phyloP scores from a whole-genome alignment of 1,140 invertebrate species.

The Spodoptera frugiperda region DNA sequence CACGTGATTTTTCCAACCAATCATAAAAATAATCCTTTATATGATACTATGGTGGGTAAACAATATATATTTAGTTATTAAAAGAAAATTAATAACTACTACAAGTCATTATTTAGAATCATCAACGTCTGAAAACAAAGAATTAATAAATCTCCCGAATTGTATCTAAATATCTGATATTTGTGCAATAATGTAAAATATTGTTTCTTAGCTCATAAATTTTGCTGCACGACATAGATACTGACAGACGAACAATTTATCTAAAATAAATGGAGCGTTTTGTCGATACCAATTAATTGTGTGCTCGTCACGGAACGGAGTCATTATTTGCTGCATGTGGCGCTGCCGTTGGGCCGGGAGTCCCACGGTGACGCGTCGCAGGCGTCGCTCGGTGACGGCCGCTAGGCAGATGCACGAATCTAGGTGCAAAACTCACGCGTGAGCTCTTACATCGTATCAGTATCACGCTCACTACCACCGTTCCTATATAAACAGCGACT shows the following conservation, averaged over 20 bases:
- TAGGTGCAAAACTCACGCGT: constrained; percentile 69
- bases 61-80: no score
- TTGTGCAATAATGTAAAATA: constrained; percentile 3
- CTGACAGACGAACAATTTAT: constrained; percentile 30
- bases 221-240: neutral
- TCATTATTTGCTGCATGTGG: constrained; percentile 32
- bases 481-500: constrained; percentile 74
- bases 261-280: constrained; percentile 23
- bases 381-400: constrained; percentile 34
- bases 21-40: no score
- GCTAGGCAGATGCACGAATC: constrained; percentile 70
- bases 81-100: neutral
- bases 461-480: constrained; percentile 70
- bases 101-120: neutral
- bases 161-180: neutral
- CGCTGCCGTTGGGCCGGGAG: constrained; percentile 4
- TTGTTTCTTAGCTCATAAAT: neutral
- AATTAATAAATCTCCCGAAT: neutral
- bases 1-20: no score
- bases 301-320: constrained; percentile 27
- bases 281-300: constrained; percentile 32
- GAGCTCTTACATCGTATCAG: constrained; percentile 69
- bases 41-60: no score
- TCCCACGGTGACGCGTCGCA: constrained; percentile 31
- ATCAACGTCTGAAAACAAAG: neutral